A percentile compares a stretch with the other conserved stretches of the same genome.
These are phyloP conservation scores for Stichodactyla mertensii DNA, from an alignment of 64 coral and sea anemone species.

Conservation along the genomic window DNA sequence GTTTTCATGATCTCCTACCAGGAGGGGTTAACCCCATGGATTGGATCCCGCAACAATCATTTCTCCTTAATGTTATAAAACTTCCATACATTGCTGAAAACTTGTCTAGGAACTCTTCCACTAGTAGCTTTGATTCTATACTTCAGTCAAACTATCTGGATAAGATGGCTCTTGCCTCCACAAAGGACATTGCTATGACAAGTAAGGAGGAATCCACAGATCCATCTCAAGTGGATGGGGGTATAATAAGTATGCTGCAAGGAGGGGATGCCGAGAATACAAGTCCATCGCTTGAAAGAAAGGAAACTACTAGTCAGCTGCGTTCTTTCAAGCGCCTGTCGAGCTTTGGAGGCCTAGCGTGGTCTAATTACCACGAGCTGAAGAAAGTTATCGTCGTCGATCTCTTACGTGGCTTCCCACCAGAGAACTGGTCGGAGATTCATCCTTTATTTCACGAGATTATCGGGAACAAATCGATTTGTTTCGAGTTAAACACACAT, in stretches of 20 bases:
- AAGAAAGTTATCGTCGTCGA: slow-evolving; percentile 58
- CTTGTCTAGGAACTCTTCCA: not conserved
- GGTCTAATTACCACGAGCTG: slow-evolving; percentile 53
- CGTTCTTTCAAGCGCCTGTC: slow-evolving; percentile 6
- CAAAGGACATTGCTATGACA: not conserved
- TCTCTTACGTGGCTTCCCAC: slow-evolving; percentile 38
- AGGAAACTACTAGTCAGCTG: not conserved
- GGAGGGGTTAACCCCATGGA: slow-evolving; percentile 63
- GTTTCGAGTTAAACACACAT: slow-evolving; percentile 31
- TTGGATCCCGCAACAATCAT: slow-evolving; percentile 59
- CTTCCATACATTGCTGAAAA: slow-evolving; percentile 5
- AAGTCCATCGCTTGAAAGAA: not conserved
- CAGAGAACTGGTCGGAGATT: slow-evolving; percentile 31
- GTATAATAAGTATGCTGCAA: not conserved
- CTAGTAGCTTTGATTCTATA: not conserved
- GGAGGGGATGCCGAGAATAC: not conserved
- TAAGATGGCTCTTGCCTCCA: not conserved
- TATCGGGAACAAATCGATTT: slow-evolving; percentile 58
- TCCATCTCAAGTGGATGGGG: not conserved
- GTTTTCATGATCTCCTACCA: slow-evolving; percentile 65
- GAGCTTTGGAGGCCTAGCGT: slow-evolving; percentile 17
- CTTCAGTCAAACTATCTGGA: not conserved
- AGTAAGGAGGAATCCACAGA: not conserved
- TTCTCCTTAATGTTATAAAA: slow-evolving; percentile 38
- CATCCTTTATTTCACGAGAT: slow-evolving; percentile 80